Evolutionary conservation across 2,888 invertebrate species (phyloP).

Genomic region (Pandemis cinnamomeana): DNA sequence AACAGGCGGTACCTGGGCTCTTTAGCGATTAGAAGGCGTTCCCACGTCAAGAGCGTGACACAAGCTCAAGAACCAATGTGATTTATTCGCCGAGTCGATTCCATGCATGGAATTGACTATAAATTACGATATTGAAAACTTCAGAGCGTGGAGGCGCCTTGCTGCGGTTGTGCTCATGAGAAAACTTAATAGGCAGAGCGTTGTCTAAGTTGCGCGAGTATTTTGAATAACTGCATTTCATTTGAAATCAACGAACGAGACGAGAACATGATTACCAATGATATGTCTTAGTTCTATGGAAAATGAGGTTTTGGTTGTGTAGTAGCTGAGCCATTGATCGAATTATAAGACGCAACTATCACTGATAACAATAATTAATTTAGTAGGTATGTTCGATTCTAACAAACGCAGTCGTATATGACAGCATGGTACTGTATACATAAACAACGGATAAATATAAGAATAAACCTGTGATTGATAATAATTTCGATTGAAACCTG

Average conservation of each 20-base stretch:
- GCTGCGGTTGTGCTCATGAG: not conserved
- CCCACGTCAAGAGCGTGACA: constrained; percentile 22
- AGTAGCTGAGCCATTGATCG: not conserved
- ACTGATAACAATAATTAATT: not conserved
- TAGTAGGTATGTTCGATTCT: not conserved
- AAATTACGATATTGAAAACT: constrained; percentile 15
- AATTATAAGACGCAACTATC: not conserved
- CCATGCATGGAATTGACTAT: constrained; percentile 10
- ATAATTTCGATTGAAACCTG: constrained; percentile 8
- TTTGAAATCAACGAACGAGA: no score
- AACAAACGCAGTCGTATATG: not conserved
- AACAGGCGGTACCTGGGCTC: constrained; percentile 1
- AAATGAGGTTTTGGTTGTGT: no score
- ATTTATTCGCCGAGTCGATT: constrained; percentile 14
- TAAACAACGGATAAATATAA: no score
- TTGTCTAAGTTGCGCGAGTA: not conserved
- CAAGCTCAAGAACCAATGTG: constrained; percentile 26
- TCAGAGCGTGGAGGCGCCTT: not conserved
- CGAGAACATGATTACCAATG: no score
- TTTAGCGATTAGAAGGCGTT: constrained; percentile 23
- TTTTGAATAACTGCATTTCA: not conserved
- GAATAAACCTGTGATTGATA: not conserved
- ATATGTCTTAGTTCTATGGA: no score
- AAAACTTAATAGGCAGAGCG: not conserved
- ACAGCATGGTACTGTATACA: no score